Conservation (phyloP, 2,888 invertebrate genomes). For the Nebria brevicollis region DNA sequence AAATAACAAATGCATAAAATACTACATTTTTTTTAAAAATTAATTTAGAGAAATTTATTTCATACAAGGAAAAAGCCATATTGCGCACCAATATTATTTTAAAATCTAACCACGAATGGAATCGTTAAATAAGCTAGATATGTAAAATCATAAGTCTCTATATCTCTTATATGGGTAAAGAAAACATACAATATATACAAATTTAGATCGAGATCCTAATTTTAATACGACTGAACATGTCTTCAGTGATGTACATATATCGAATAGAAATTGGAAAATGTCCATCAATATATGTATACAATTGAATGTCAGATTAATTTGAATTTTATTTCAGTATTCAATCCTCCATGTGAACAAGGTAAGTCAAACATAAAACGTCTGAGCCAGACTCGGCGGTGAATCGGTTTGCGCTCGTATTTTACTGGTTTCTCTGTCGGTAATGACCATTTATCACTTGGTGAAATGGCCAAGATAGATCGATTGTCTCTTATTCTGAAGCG, state of each 20-base stretch:
- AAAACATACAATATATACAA: no score
- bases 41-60: no score
- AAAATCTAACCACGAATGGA: no score
- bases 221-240: no score
- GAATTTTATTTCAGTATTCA: background rate
- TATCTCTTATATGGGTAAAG: no score
- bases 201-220: no score
- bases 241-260: background rate
- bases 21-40: no score
- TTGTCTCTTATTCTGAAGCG: slow-evolving; percentile 43
- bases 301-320: background rate
- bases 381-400: slow-evolving; percentile 24
- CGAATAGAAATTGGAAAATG: background rate
- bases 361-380: slow-evolving; percentile 24
- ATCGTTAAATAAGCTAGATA: no score
- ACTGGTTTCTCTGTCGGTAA: slow-evolving; percentile 55
- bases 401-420: slow-evolving; percentile 52
- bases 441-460: slow-evolving; percentile 58
- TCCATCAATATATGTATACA: background rate
- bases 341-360: background rate
- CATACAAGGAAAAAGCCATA: no score
- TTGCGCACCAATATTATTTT: no score
- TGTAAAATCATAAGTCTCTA: no score
- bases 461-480: slow-evolving; percentile 50
- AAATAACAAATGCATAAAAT: no score